phyloP scores from a whole-genome alignment of 2,888 invertebrate species.

The Linnaemya tessellans region DNA sequence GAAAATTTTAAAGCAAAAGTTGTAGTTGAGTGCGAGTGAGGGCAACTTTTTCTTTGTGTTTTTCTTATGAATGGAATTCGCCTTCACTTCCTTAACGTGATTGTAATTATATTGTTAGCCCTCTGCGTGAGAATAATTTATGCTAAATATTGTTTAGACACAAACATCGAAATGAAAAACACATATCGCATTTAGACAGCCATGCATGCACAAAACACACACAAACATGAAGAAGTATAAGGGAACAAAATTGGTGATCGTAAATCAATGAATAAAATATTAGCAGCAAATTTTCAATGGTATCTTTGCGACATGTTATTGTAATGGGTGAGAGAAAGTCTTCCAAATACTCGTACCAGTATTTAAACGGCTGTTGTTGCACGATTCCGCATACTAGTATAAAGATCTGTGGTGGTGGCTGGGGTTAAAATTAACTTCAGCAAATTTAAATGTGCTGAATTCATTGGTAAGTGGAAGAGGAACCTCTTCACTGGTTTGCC shows the following conservation, averaged over 20 bases:
- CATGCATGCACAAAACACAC: neutral
- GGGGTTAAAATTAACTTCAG: conserved; percentile 29
- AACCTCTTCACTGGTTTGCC: neutral
- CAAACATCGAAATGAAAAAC: conserved; percentile 43
- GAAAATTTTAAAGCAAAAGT: neutral
- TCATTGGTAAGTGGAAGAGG: conserved; percentile 18
- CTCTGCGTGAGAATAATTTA: conserved; percentile 2
- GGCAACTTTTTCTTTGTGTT: neutral
- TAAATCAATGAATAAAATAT: conserved; percentile 65
- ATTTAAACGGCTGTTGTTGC: conserved; percentile 2
- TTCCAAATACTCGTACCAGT: no score
- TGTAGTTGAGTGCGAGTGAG: conserved; percentile 4
- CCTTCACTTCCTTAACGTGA: neutral
- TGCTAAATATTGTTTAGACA: conserved; percentile 19
- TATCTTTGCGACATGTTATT: conserved; percentile 51
- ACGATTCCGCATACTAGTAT: no score
- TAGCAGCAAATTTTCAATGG: conserved; percentile 58
- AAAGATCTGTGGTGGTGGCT: neutral
- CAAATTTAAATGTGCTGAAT: neutral
- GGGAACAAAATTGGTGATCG: conserved; percentile 26
- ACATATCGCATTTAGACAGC: conserved; percentile 42
- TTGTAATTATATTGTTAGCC: conserved; percentile 34
- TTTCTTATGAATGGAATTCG: neutral
- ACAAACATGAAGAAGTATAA: neutral
- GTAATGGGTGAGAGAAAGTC: neutral